These are phyloP conservation scores for Sorex maritimensis DNA, from an alignment of 2,797 vertebrate genomes.

Conservation along the genomic window DNA sequence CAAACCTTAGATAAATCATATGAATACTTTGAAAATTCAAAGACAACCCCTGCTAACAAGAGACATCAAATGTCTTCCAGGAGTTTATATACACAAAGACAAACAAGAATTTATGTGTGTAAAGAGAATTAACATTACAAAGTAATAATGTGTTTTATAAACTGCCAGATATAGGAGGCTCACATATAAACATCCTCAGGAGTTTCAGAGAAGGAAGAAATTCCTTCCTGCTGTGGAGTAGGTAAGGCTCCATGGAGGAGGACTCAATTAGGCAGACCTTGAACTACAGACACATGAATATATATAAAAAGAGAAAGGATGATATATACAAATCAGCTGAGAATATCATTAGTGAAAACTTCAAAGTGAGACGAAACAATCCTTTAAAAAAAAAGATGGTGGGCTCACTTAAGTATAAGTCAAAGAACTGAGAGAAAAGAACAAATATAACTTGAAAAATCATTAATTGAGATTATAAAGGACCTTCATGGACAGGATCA, in stretches of 20 bases:
- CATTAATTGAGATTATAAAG: neutral
- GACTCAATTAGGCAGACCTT: conserved; percentile 6
- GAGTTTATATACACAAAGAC: neutral
- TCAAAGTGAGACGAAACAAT: neutral
- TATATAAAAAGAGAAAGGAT: neutral
- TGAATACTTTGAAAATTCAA: conserved; percentile 9
- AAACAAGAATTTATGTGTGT: neutral
- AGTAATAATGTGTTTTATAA: conserved; percentile 37
- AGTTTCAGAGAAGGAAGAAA: conserved; percentile 48
- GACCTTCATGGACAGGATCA: neutral
- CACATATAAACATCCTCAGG: neutral
- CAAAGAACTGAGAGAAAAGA: neutral
- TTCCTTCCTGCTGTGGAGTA: neutral
- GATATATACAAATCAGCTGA: neutral
- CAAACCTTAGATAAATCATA: neutral
- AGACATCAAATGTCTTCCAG: neutral
- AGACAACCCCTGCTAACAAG: conserved; percentile 29
- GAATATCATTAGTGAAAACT: neutral
- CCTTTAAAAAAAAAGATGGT: neutral
- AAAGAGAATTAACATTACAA: conserved; percentile 63
- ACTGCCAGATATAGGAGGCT: conserved; percentile 4
- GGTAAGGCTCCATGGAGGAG: neutral
- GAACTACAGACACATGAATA: neutral
- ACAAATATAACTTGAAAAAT: neutral
- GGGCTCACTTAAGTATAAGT: neutral